Evolutionary conservation across 2,888 invertebrate species (phyloP), one percentile per base, ranked within the genome.

Genomic region (Eurytoma adleriae): DNA sequence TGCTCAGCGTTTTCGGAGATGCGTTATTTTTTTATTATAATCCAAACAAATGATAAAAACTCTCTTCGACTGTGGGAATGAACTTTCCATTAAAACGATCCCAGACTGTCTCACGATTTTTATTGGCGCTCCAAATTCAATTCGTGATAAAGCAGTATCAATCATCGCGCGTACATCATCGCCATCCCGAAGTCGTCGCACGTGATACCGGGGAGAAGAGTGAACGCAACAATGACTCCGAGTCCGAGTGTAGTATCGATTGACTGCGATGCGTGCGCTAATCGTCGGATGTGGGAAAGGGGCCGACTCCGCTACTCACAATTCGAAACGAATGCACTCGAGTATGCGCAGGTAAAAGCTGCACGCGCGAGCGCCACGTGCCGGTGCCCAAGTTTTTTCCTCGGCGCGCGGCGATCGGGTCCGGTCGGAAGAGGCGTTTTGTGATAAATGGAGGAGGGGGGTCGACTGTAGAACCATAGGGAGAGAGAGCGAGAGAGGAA

Each of bases 391-490:
- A 70, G 57, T 12, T 64, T 64, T 64, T 40, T 48, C 64, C 40
- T 18, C 18, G 20, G 52, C 18, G 10, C 54, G 20, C 24, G 24
- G 24, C 24, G 24, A 24, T 24, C 2, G 16, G 24, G 64, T 18
- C 16, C 57, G 48, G n/a, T 40, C 40, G 52, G n/a, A 64, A 57
- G 18, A 74, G 67, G 66, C 70, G 57, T 24, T 69, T 78, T n/a
- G 20, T 78, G 78, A 78, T 72, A 78, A 78, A 78, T 72, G 78
- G n/a, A n/a, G n/a, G n/a, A n/a, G n/a, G n/a, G 78, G 54, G n/a
- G 5, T 7, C n/a, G 7, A n/a, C 48, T 30, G 48, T n/a, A n/a
- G 4, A 2, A 13, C 64, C 7, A 24, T 24, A 30, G 30, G 16
- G 48, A 64, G 18, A 10, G 10, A 40, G 30, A 30, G 30, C 2